These are phyloP conservation scores for Suncus etruscus DNA, from an alignment of 2,113 vertebrate species.

Conservation along the genomic window DNA sequence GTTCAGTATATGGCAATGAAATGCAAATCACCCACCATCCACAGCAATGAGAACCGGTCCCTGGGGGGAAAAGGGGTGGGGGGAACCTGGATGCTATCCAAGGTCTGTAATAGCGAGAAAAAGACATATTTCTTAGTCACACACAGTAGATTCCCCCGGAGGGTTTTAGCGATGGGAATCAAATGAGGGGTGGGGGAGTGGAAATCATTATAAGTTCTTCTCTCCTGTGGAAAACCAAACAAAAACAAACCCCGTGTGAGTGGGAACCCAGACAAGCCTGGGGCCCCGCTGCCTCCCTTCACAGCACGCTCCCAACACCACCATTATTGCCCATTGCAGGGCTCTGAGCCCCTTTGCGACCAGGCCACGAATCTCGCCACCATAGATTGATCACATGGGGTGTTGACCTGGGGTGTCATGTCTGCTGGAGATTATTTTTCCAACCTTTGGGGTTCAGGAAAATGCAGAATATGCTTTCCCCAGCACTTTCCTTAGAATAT, in stretches of 20 bases:
- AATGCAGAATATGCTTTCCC: conserved; percentile 65
- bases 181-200: conserved; percentile 49
- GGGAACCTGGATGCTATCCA: conserved; percentile 63
- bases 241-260: conserved; percentile 63
- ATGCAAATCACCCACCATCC: conserved; percentile 41
- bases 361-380: accelerated
- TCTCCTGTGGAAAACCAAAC: conserved; percentile 74
- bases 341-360: background rate
- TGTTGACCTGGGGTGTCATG: conserved; percentile 11
- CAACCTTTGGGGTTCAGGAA: conserved; percentile 49
- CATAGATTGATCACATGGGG: accelerated
- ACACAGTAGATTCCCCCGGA: conserved; percentile 69
- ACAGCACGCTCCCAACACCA: conserved; percentile 26
- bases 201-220: conserved; percentile 66
- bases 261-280: conserved; percentile 53
- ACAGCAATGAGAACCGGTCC: conserved; percentile 47
- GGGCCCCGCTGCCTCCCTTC: conserved; percentile 48
- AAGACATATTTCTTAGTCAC: conserved; percentile 74
- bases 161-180: conserved; percentile 71
- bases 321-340: background rate
- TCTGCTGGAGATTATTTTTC: conserved; percentile 50
- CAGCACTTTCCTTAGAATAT: conserved; percentile 57
- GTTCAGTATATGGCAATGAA: conserved; percentile 71
- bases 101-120: conserved; percentile 67
- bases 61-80: conserved; percentile 22